A percentile compares a stretch with the other conserved stretches of the same genome.
These are phyloP conservation scores for Thunnus maccoyii DNA, from an alignment of 2,113 vertebrate genomes.

Conservation along the genomic window DNA sequence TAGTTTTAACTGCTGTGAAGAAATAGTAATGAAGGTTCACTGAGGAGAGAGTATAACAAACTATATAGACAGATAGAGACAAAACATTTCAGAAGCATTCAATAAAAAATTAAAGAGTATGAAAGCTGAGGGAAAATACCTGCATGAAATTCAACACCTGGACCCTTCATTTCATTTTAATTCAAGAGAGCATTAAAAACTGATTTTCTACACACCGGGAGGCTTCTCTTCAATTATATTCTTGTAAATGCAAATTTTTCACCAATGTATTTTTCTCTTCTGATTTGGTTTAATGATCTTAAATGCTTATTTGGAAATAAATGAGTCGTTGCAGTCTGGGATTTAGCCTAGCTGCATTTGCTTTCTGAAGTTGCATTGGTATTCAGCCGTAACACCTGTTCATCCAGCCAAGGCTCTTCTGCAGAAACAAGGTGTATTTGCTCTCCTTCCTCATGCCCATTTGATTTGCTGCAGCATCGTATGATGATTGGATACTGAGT, in stretches of 20 bases:
- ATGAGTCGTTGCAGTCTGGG: slow-evolving; percentile 47
- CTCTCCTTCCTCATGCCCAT: slow-evolving; percentile 34
- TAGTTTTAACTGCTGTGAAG: neutral
- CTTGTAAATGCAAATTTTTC: slow-evolving; percentile 30
- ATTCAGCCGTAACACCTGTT: slow-evolving; percentile 70
- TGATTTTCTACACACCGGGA: slow-evolving; percentile 38
- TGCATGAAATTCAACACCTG: slow-evolving; percentile 54
- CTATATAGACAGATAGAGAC: neutral
- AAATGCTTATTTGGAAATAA: slow-evolving; percentile 58
- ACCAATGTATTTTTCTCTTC: slow-evolving; percentile 28
- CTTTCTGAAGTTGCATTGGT: slow-evolving; percentile 48
- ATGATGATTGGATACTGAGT: slow-evolving; percentile 29
- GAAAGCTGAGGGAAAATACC: slow-evolving; percentile 37
- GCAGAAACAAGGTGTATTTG: slow-evolving; percentile 33
- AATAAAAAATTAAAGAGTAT: slow-evolving; percentile 13
- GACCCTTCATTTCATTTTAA: slow-evolving; percentile 47
- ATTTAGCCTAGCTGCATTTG: slow-evolving; percentile 46
- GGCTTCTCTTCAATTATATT: slow-evolving; percentile 26
- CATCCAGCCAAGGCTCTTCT: slow-evolving; percentile 50
- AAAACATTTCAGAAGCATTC: slow-evolving; percentile 7
- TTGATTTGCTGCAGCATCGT: slow-evolving; percentile 21
- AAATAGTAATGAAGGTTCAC: neutral
- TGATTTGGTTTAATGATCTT: slow-evolving; percentile 42
- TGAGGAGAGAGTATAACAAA: neutral
- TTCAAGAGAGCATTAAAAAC: slow-evolving; percentile 58